phyloP scores from a whole-genome alignment of 2,113 vertebrate species.

The Hipposideros armiger region DNA sequence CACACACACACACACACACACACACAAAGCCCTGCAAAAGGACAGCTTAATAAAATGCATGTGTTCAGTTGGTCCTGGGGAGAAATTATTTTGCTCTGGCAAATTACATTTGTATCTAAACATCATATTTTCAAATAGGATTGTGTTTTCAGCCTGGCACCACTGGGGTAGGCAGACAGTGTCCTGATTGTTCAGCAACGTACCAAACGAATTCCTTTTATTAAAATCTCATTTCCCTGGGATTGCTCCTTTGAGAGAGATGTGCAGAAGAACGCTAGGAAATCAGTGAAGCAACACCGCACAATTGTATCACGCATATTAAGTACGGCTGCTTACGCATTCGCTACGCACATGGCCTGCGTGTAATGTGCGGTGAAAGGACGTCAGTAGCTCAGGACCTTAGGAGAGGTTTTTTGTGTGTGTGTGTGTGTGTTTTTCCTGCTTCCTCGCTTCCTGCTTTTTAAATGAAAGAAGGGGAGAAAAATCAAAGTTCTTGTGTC shows the following conservation, averaged over 20 bases:
- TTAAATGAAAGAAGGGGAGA: neutral
- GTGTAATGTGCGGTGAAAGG: constrained; percentile 23
- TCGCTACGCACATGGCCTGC: neutral
- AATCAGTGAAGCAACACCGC: neutral
- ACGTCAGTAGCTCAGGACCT: constrained; percentile 37
- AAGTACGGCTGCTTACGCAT: constrained; percentile 73
- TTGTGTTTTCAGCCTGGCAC: constrained; percentile 64
- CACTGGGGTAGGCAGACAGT: constrained; percentile 19
- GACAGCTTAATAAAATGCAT: constrained; percentile 47
- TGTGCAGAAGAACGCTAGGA: neutral
- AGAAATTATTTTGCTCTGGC: constrained; percentile 50
- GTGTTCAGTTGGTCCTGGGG: constrained; percentile 59
- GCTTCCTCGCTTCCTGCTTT: neutral
- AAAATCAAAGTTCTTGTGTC: neutral
- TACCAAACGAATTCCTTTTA: constrained; percentile 69
- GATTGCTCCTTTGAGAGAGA: constrained; percentile 78
- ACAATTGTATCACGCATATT: constrained; percentile 25
- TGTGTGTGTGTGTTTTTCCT: rapidly evolving
- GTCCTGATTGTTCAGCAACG: constrained; percentile 67
- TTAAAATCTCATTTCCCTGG: constrained; percentile 82
- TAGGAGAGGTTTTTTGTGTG: neutral
- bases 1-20: neutral
- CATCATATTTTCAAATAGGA: constrained; percentile 52
- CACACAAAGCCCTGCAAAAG: neutral
- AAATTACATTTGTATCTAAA: constrained; percentile 81